These are phyloP conservation scores for Chelonus formosanus DNA, from an alignment of 2,888 invertebrate species.

Conservation along the genomic window DNA sequence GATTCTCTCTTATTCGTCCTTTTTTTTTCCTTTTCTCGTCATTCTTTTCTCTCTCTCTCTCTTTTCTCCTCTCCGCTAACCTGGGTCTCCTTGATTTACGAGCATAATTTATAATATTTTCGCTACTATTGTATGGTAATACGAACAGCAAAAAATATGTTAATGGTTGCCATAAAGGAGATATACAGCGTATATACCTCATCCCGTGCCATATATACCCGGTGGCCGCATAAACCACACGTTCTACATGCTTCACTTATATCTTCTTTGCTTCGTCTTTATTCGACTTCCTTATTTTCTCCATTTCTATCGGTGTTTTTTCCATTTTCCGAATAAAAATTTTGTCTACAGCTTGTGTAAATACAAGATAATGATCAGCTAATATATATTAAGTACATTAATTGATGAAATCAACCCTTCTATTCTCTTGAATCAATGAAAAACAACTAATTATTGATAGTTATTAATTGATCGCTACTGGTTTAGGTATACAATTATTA, in stretches of 20 bases:
- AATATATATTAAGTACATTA: too few species aligned
- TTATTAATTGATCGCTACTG: too few species aligned
- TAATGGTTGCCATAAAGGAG: constrained; percentile 64
- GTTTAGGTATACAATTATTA: too few species aligned
- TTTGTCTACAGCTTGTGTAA: not conserved
- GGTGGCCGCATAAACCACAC: constrained; percentile 54
- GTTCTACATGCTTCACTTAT: constrained; percentile 37
- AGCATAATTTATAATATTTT: constrained; percentile 64
- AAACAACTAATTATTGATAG: too few species aligned
- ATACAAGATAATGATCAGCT: too few species aligned
- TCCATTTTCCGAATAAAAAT: constrained; percentile 21
- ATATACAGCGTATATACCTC: constrained; percentile 61
- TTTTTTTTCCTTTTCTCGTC: constrained; percentile 21
- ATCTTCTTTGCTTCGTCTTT: constrained; percentile 24
- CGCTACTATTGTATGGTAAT: constrained; percentile 65
- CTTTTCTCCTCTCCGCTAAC: constrained; percentile 40
- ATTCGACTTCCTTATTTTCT: constrained; percentile 19
- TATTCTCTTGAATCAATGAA: too few species aligned
- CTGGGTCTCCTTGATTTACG: constrained; percentile 57
- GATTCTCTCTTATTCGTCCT: constrained; percentile 17
- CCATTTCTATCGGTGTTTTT: constrained; percentile 12
- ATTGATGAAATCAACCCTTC: too few species aligned
- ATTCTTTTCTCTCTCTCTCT: constrained; percentile 38
- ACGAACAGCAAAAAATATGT: constrained; percentile 63
- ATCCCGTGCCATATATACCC: constrained; percentile 58